phyloP scores from a whole-genome alignment of 2,797 vertebrate species.

The Prionace glauca region DNA sequence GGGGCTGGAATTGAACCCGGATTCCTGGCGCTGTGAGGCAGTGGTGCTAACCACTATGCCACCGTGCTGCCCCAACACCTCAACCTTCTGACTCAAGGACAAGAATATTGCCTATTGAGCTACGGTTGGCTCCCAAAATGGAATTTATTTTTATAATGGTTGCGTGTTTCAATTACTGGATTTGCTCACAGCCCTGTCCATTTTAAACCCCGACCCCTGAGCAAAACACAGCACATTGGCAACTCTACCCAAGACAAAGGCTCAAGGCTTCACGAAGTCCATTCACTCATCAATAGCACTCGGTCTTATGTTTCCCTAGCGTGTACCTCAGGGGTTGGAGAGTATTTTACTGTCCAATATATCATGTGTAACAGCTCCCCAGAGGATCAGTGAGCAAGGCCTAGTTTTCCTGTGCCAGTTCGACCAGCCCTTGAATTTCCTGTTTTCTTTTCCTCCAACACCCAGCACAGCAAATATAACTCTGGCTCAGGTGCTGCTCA shows the following conservation, averaged over 20 bases:
- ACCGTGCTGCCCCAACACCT: no score
- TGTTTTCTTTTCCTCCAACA: background rate
- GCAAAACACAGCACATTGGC: background rate
- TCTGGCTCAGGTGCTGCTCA: background rate
- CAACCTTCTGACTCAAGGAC: no score
- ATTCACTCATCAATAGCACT: background rate
- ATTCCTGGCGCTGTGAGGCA: no score
- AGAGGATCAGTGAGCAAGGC: background rate
- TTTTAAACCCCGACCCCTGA: background rate
- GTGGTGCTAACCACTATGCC: no score
- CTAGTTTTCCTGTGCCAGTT: background rate
- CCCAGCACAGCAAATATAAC: background rate
- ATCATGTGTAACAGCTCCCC: background rate
- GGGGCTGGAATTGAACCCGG: no score
- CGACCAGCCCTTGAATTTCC: background rate
- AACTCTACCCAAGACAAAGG: background rate
- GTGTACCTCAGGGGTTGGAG: background rate
- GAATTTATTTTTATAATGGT: no score
- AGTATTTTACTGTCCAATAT: background rate
- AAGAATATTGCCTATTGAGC: no score
- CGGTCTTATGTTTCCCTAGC: background rate
- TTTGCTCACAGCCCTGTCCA: background rate
- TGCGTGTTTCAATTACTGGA: background rate
- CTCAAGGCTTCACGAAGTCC: background rate
- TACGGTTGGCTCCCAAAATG: no score